Base-by-base conservation (phyloP, 2,888 invertebrate species). In the Euspilapteryx auroguttella region DNA sequence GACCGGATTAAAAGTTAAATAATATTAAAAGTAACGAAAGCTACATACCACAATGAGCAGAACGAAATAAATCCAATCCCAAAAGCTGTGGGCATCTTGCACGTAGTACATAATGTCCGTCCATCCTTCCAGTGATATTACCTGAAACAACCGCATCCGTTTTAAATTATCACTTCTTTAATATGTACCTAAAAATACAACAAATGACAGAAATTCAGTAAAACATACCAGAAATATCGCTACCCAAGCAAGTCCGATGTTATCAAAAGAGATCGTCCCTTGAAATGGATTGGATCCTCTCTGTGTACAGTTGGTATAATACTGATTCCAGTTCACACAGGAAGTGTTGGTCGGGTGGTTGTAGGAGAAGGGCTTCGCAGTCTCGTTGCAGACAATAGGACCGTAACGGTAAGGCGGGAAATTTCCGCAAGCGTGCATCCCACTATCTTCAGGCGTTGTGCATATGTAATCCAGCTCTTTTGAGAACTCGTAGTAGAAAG, bases 21-120 rank as follows among this genome's bases (percentile, higher is more conserved):
- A n/a, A n/a, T n/a, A n/a, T n/a, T n/a, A 24, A 30, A 32, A 15
- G 14, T 2, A 9, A 8, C 4, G 3, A 25, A n/a, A 12, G 5
- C 32, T 33, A 83, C 94, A 85, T 79, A 99, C 98, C 80, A 99
- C 98, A 79, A 99, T 99, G 38, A 99, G 81, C 36, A 98, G 82
- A 34, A 99, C 98, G 77, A 99, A 99, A 76, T 99, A 99, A 42
- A 98, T 94, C 98, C 98, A 99, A 61, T 98, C 98, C 98, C 99
- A 99, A 69, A 99, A 99, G 38, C 98, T 99, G 73, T 99, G 99
- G 28, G 98, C 97, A 65, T 99, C 99, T 78, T 99, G 99, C 37
- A 98, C 94, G 76, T 97, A 99, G 71, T 99, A 99, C 99, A 99
- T 99, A 41, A 99, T 99, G 57, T 99, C 99, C 24, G 98, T 97